Base-by-base conservation (phyloP, 30 jellyfish, hydroid and myxozoan genomes). In the Turritopsis dohrnii region DNA sequence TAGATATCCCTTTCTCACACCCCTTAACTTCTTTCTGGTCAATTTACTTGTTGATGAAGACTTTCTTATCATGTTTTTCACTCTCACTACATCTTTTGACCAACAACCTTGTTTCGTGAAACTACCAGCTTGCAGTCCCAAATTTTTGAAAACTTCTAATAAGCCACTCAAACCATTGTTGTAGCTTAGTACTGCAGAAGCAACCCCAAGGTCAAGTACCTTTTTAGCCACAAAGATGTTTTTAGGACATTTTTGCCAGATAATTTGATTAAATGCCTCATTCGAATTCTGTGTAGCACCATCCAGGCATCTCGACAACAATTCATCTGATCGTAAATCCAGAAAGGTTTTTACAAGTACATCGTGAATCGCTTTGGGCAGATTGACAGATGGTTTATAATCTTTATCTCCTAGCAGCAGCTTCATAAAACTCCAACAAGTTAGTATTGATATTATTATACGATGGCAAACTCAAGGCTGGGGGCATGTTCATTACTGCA, bases 271-370 rank as follows among this genome's bases (percentile, higher is more conserved):
- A 76, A 85, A 85, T n/a, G 91, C 80, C 74, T 85, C 89, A 85
- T 85, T 85, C 23, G 84, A 52, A 80, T 86, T 86, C 81, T 86
- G 94, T 23, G 94, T 80, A 65, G 8, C 54, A 19, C 94, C 89
- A 81, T 86, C 81, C 81, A 86, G 66, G 72, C 90, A 86, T 71
- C 79, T 69, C 16, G 76, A 27, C 19, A 85, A 79, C 89, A 85
- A 79, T 17, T 65, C 85, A 74, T 86, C 86, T 21, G 28, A 24
- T 52, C 72, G 79, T 20, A 79, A 80, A 31, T 81, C 85, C 86
- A 29, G 29, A 76, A 86, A 86, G n/a, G 75, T 81, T 4, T 84
- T 85, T 28, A 71, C 80, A 28, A 80, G 54, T n/a, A 79, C 29
- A 65, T 79, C 20, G 26, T 85, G 27, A 65, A 85, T 85, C 65